Percentiles rank a stretch among this genome's conserved stretches.
These are phyloP conservation scores for Chinchilla lanigera DNA, from an alignment of 2,113 vertebrate genomes.

Conservation along the genomic window DNA sequence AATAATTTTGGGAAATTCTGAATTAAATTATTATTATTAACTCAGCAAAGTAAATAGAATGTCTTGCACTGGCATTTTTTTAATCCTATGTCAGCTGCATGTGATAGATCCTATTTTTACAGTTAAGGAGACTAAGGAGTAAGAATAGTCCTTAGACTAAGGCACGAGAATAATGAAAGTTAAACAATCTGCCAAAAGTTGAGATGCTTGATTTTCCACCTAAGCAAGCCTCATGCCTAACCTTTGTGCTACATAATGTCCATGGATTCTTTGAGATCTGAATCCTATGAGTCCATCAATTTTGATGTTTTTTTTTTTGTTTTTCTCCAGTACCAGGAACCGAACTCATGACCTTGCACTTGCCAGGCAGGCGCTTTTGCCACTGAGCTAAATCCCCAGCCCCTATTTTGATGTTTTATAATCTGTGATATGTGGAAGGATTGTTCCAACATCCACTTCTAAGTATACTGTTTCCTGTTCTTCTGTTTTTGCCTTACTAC, in stretches of 20 bases:
- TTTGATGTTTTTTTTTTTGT: no score
- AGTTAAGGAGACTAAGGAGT: background rate
- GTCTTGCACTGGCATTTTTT: background rate
- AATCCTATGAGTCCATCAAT: background rate
- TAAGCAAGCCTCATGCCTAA: background rate
- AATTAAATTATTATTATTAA: conserved; percentile 32
- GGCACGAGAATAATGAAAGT: background rate
- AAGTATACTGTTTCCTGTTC: background rate
- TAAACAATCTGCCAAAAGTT: background rate
- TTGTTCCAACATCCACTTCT: background rate
- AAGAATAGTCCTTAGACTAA: no score
- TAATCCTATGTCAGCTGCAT: background rate
- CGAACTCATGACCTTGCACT: no score
- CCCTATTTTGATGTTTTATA: background rate
- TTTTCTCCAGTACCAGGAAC: no score
- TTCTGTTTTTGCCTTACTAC: conserved; percentile 43
- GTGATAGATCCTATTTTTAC: conserved; percentile 13
- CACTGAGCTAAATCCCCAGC: no score
- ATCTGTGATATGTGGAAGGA: background rate
- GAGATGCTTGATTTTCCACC: background rate
- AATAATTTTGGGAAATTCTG: conserved; percentile 47
- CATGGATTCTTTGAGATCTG: background rate
- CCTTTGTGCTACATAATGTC: background rate
- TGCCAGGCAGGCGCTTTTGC: no score
- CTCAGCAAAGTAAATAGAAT: background rate